Evolutionary conservation across 2,888 invertebrate species (phyloP), one percentile per base, ranked within the genome.

Genomic region (Cephus spinipes): DNA sequence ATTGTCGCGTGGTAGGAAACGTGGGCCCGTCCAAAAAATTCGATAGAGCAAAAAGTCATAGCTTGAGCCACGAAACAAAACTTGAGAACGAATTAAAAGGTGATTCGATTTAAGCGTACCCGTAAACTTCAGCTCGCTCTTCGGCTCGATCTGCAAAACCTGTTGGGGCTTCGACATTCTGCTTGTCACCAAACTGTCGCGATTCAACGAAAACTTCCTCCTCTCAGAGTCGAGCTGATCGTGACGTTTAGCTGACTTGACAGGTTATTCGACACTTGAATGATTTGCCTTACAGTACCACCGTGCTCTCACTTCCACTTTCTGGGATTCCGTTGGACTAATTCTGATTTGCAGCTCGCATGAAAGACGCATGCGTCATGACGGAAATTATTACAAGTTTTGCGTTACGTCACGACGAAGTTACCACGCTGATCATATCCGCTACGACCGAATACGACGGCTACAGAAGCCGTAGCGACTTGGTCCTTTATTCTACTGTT

Each of bases 61-160:
- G 55, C 55, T 55, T 9, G 55, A 55, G 55, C 55, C 9, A 55
- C 9, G 23, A 55, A 55, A 55, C 23, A 12, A 71, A 11, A 34
- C 12, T 33, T 36, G 36, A 33, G 11, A 30, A 71, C 31, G 30
- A 36, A 71, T 40, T 68, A 34, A 78, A 36, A 75, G 73, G 34
- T 32, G 55, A 82, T 74, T 80, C 30, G 23, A 77, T 69, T 77
- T 76, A 40, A 79, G 92, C 95, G 95, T 93, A 97, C 98, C 97
- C 94, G 95, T 94, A 93, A 98, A 98, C 94, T 95, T 96, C 89
- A 98, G 94, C 93, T 97, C 98, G 93, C 94, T 94, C 93, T 95
- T 95, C 88, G 98, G 98, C 90, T 97, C 96, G 94, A 98, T 96
- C 92, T 94, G 93, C 92, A 98, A 93, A 92, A 97, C 94, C 92